Evolutionary conservation across 92 coral and sea anemone species (phyloP).

Genomic region (Muricea muricata): DNA sequence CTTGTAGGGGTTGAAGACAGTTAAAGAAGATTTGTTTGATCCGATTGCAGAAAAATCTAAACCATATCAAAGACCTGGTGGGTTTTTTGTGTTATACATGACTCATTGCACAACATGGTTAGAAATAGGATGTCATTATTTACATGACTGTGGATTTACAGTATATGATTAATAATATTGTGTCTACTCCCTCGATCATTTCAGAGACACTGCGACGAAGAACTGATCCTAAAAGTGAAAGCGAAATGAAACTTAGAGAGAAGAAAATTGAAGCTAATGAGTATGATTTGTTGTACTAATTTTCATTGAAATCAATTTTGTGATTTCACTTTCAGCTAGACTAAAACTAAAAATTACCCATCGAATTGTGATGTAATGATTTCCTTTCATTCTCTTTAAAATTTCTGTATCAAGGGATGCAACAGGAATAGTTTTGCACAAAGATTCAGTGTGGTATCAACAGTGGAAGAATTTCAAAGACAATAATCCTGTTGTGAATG

Average conservation of each 20-base stretch:
- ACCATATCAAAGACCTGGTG: constrained; percentile 93
- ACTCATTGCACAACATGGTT: no score
- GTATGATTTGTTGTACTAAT: constrained; percentile 51
- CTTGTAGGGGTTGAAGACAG: constrained; percentile 82
- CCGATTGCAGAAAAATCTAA: constrained; percentile 86
- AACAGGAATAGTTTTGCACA: constrained; percentile 91
- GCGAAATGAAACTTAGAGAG: constrained; percentile 68
- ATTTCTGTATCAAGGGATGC: constrained; percentile 76
- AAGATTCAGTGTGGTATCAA: constrained; percentile 93
- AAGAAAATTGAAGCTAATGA: constrained; percentile 97
- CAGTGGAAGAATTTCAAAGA: constrained; percentile 99
- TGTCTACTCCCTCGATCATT: background rate
- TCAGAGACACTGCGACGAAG: constrained; percentile 84
- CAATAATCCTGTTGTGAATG: constrained; percentile 92
- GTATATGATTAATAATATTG: background rate
- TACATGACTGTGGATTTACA: no score
- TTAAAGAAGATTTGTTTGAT: constrained; percentile 90
- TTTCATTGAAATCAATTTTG: background rate
- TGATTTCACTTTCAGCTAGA: no score
- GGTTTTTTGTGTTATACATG: no score
- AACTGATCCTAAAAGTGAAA: constrained; percentile 70
- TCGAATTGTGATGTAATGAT: background rate
- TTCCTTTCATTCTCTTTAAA: background rate
- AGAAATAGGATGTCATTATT: background rate
- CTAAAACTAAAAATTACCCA: no score